Percentiles rank a stretch among this genome's conserved stretches.
These are phyloP conservation scores for Coluber constrictor DNA, from an alignment of 2,797 vertebrate genomes.

Conservation along the genomic window DNA sequence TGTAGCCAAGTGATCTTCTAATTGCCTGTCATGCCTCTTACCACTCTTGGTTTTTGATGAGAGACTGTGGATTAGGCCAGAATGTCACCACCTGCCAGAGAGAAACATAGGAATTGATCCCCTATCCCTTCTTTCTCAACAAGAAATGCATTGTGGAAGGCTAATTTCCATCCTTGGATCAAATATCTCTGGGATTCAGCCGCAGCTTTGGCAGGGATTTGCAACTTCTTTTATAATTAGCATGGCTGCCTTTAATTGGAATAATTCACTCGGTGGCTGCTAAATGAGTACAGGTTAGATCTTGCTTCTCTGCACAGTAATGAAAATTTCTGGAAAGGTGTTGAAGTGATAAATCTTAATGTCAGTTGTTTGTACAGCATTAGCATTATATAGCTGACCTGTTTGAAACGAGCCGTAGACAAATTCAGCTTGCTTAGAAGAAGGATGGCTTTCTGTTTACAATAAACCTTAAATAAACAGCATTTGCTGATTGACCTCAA, in stretches of 20 bases:
- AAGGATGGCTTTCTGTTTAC: constrained; percentile 31
- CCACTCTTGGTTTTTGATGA: not conserved
- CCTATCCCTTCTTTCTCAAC: constrained; percentile 8
- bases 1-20: not conserved
- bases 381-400: constrained; percentile 54
- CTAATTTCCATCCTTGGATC: constrained; percentile 26
- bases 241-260: constrained; percentile 41
- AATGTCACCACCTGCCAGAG: not conserved
- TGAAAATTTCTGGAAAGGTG: constrained; percentile 49
- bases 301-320: constrained; percentile 53
- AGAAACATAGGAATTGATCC: not conserved
- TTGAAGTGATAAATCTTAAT: constrained; percentile 59
- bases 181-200: not conserved
- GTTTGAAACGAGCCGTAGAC: constrained; percentile 44
- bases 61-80: not conserved
- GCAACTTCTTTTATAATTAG: constrained; percentile 40
- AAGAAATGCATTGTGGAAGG: constrained; percentile 17
- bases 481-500: constrained; percentile 31
- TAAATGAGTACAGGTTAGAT: constrained; percentile 47
- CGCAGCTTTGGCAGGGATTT: constrained; percentile 16
- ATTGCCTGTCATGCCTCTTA: not conserved
- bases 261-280: constrained; percentile 49
- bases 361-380: constrained; percentile 51
- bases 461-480: constrained; percentile 34
- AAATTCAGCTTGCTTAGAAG: constrained; percentile 39